Conservation (phyloP, 2,888 invertebrate genomes). For the Eustalomyia histrio region DNA sequence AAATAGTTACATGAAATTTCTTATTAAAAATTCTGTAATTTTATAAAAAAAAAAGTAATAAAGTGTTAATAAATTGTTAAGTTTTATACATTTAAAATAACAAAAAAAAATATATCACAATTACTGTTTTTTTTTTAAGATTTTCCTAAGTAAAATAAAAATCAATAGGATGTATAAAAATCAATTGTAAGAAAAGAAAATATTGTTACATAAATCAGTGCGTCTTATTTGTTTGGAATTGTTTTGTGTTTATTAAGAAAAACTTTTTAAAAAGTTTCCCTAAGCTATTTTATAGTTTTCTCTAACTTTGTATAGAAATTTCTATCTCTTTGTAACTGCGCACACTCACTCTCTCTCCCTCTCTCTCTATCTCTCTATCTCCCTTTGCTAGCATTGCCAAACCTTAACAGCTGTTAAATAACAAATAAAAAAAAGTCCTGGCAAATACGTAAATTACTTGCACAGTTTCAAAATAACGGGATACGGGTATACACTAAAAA, state of each 20-base stretch:
- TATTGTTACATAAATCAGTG: conserved; percentile 62
- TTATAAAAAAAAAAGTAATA: not conserved
- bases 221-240: conserved; percentile 46
- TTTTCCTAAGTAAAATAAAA: conserved; percentile 35
- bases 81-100: conserved; percentile 26
- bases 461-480: conserved; percentile 52
- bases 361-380: no score
- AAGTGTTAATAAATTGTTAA: conserved; percentile 22
- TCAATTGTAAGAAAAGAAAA: conserved; percentile 20
- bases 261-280: conserved; percentile 2
- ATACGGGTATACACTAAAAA: conserved; percentile 35
- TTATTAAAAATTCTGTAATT: conserved; percentile 46
- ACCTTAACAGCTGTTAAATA: conserved; percentile 25
- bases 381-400: conserved; percentile 33
- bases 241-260: conserved; percentile 39
- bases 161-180: conserved; percentile 18
- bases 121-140: conserved; percentile 18
- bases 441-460: conserved; percentile 26
- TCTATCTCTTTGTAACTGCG: not conserved
- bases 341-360: not conserved
- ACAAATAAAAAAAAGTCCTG: conserved; percentile 16
- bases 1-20: conserved; percentile 15
- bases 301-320: not conserved
- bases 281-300: not conserved
- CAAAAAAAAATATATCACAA: conserved; percentile 19